Evolutionary conservation across 2,888 invertebrate genomes (phyloP).

Genomic region (Protodeltote pygarga): DNA sequence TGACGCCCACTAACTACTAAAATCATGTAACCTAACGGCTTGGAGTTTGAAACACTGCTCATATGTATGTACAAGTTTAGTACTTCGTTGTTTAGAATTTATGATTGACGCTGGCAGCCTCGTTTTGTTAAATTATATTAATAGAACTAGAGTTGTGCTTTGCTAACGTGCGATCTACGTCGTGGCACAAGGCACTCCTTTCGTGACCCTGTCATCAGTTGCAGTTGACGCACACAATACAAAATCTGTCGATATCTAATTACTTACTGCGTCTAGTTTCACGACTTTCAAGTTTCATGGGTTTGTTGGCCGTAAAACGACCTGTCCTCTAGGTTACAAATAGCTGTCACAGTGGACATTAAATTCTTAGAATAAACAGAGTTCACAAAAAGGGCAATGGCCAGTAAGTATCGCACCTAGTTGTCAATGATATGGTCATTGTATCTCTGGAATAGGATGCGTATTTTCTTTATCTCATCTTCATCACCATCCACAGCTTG

Average conservation of each 20-base stretch:
- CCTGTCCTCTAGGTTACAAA: conserved; percentile 1
- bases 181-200: too few species aligned
- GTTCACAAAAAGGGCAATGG: conserved; percentile 12
- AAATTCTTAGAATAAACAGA: conserved; percentile 4
- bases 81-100: conserved; percentile 14
- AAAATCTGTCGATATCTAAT: too few species aligned
- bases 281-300: background rate
- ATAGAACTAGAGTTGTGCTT: conserved; percentile 9
- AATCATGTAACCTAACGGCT: conserved; percentile 22
- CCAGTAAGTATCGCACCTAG: conserved; percentile 7
- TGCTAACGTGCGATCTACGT: too few species aligned
- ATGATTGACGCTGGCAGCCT: conserved; percentile 27
- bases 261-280: too few species aligned
- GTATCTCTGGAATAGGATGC: conserved; percentile 2
- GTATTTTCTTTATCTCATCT: too few species aligned
- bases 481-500: too few species aligned
- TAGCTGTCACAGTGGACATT: background rate
- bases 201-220: too few species aligned
- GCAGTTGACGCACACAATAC: too few species aligned
- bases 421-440: background rate
- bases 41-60: conserved; percentile 13
- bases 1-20: conserved; percentile 25
- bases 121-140: conserved; percentile 29
- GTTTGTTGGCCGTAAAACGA: background rate
- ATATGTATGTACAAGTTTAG: conserved; percentile 16